A percentile compares a stretch with the other conserved stretches of the same genome.
These are phyloP conservation scores for Heteropelma amictum DNA, from an alignment of 2,888 invertebrate species.

Conservation along the genomic window DNA sequence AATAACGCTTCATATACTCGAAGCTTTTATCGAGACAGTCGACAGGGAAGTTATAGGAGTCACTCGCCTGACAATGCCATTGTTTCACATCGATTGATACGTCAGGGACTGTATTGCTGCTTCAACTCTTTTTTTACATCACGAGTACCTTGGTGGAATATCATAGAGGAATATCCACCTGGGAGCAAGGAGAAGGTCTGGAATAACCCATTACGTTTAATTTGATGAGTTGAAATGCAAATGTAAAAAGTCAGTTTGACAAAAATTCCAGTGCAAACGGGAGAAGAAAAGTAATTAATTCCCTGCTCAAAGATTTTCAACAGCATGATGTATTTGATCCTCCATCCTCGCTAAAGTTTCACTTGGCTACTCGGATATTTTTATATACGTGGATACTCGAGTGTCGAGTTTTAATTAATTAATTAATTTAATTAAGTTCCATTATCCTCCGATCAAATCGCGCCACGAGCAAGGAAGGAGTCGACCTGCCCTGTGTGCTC, in stretches of 20 bases:
- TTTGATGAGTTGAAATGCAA: conserved; percentile 64
- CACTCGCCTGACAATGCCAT: too few species aligned
- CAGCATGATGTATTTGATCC: not conserved
- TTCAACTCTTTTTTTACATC: too few species aligned
- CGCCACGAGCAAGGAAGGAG: conserved; percentile 59
- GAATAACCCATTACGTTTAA: conserved; percentile 63
- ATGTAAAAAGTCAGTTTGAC: not conserved
- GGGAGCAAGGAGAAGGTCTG: too few species aligned
- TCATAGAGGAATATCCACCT: too few species aligned
- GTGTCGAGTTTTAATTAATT: conserved; percentile 65
- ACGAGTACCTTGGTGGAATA: too few species aligned
- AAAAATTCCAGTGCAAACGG: not conserved
- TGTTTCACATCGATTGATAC: too few species aligned
- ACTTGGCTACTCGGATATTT: conserved; percentile 2
- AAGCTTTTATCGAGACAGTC: too few species aligned
- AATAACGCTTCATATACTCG: conserved; percentile 13
- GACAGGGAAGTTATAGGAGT: too few species aligned
- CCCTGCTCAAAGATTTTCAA: not conserved
- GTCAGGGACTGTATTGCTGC: too few species aligned
- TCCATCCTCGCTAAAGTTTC: not conserved
- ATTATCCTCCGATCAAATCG: conserved; percentile 66
- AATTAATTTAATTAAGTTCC: too few species aligned
- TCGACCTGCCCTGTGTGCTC: conserved; percentile 55
- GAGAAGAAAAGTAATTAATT: not conserved
- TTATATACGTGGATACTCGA: not conserved